A percentile compares a stretch with the other conserved stretches of the same genome.
These are phyloP conservation scores for Gryllus bimaculatus DNA, from an alignment of 1,140 invertebrate genomes.

Conservation along the genomic window DNA sequence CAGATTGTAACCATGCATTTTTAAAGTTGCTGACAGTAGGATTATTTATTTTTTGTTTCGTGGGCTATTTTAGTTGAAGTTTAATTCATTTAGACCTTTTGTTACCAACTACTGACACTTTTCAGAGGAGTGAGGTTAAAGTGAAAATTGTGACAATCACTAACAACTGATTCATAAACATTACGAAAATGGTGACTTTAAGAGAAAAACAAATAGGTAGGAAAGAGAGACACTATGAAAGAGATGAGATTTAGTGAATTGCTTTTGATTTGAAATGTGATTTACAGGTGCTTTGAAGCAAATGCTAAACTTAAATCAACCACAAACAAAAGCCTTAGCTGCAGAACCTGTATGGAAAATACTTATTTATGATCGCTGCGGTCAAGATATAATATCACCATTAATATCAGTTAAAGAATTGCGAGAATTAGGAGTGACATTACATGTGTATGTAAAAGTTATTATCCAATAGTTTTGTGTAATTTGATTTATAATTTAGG, in stretches of 20 bases:
- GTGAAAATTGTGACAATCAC: too few species aligned
- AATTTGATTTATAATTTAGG: conserved; percentile 25
- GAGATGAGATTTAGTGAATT: conserved; percentile 19
- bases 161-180: too few species aligned
- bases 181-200: conserved; percentile 49
- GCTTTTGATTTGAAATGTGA: conserved; percentile 13
- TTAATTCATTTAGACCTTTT: too few species aligned
- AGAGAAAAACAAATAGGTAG: conserved; percentile 63
- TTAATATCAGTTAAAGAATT: conserved; percentile 93
- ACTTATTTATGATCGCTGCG: conserved; percentile 88
- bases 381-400: conserved; percentile 97
- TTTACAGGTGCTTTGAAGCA: conserved; percentile 69
- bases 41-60: too few species aligned
- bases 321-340: conserved; percentile 59
- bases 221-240: conserved; percentile 25
- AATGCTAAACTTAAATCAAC: conserved; percentile 88
- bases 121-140: too few species aligned
- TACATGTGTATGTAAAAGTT: conserved; percentile 77
- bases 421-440: conserved; percentile 88
- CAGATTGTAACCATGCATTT: too few species aligned
- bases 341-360: conserved; percentile 91
- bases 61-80: too few species aligned
- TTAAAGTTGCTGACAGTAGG: too few species aligned
- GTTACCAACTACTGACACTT: too few species aligned
- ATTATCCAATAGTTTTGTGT: neutral